These are phyloP conservation scores for Anarsia innoxiella DNA, from an alignment of 2,888 invertebrate genomes.

Conservation along the genomic window DNA sequence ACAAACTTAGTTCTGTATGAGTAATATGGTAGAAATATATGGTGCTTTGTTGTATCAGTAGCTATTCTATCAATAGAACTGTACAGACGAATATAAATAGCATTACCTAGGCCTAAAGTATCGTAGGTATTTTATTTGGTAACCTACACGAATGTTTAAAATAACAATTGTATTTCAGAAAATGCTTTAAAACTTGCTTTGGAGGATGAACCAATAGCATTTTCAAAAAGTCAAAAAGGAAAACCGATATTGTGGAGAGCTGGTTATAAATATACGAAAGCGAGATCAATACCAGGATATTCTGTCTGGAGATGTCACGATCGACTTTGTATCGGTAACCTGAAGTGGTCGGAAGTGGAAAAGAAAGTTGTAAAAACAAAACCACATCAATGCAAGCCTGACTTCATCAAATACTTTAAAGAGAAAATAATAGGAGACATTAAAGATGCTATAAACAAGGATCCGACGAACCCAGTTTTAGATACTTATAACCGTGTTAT, in stretches of 20 bases:
- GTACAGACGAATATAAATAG: too few species aligned
- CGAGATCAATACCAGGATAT: background rate
- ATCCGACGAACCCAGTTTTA: background rate
- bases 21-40: too few species aligned
- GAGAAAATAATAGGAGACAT: background rate
- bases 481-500: background rate
- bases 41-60: too few species aligned
- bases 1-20: too few species aligned
- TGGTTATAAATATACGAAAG: background rate
- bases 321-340: background rate
- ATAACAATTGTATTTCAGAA: too few species aligned
- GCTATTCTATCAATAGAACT: too few species aligned
- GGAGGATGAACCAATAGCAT: background rate
- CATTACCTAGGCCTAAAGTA: too few species aligned
- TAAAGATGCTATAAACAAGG: background rate
- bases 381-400: conserved; percentile 1
- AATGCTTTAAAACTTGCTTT: too few species aligned
- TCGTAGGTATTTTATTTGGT: too few species aligned
- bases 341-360: background rate
- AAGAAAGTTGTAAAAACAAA: background rate
- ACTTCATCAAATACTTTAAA: background rate
- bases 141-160: too few species aligned
- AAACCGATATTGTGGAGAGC: conserved; percentile 1
- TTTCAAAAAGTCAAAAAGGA: conserved; percentile 1
- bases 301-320: background rate